phyloP scores from a whole-genome alignment of 1,140 invertebrate genomes.

The Eurosta solidaginis region DNA sequence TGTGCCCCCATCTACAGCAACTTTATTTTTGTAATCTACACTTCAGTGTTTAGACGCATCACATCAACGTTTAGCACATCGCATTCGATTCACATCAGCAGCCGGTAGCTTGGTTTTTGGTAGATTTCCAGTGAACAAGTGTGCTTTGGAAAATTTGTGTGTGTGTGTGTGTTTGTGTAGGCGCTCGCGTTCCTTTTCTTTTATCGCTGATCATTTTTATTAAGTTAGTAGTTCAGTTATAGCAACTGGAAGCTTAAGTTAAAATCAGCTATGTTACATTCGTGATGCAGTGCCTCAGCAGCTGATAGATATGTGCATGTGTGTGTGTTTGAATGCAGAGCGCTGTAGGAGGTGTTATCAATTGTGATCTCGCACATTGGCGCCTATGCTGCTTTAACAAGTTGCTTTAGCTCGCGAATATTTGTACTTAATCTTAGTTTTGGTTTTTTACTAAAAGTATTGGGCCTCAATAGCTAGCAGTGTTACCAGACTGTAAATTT shows the following conservation, averaged over 20 bases:
- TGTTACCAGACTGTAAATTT: too few species aligned
- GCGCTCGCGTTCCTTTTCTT: background rate
- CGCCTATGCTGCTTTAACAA: background rate
- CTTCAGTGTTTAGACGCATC: background rate
- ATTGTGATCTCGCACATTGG: constrained; percentile 13
- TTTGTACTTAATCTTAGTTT: background rate
- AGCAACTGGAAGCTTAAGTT: constrained; percentile 8
- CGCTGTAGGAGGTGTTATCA: constrained; percentile 23
- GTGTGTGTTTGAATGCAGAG: background rate
- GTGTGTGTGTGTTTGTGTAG: background rate
- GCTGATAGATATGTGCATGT: background rate
- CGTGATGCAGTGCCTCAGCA: background rate
- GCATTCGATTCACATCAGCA: background rate
- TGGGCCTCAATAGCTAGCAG: too few species aligned
- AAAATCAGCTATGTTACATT: background rate
- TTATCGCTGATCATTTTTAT: constrained; percentile 2
- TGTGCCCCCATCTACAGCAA: background rate
- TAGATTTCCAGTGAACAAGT: background rate
- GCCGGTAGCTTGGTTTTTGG: background rate
- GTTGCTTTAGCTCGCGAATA: background rate
- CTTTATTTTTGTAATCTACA: constrained; percentile 13
- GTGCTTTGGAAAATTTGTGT: background rate
- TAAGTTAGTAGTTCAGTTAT: background rate
- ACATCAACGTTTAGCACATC: background rate
- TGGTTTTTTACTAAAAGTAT: too few species aligned